These are phyloP conservation scores for Troides helena DNA, from an alignment of 2,888 invertebrate genomes.

Conservation along the genomic window DNA sequence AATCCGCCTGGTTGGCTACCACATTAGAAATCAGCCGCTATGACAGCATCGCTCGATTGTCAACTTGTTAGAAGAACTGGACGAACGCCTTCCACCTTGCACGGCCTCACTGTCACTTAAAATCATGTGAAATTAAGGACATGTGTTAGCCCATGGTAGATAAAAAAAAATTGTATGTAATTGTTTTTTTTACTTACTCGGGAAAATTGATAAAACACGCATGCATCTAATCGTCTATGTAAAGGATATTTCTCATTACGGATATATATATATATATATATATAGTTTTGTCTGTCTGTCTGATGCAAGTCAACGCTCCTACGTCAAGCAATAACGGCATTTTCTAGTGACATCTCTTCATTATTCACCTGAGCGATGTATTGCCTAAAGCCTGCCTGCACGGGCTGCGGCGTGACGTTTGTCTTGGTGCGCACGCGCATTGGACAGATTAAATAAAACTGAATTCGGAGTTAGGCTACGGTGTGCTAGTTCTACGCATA, in stretches of 20 bases:
- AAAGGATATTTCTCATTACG: slow-evolving; percentile 49
- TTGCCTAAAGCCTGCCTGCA: too few species aligned
- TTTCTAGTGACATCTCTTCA: too few species aligned
- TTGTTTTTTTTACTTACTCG: slow-evolving; percentile 19
- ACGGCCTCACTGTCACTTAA: too few species aligned
- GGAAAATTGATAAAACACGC: slow-evolving; percentile 42
- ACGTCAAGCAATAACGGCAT: neutral
- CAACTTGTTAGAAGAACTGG: too few species aligned
- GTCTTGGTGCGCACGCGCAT: slow-evolving; percentile 29
- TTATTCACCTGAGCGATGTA: too few species aligned
- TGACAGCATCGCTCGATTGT: too few species aligned
- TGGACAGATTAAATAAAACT: slow-evolving; percentile 50
- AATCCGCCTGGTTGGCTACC: too few species aligned
- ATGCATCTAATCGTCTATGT: slow-evolving; percentile 62
- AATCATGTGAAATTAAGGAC: too few species aligned
- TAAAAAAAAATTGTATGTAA: slow-evolving; percentile 1
- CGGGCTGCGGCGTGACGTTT: neutral
- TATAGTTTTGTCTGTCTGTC: slow-evolving; percentile 49
- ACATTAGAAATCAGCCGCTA: too few species aligned
- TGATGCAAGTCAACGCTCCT: slow-evolving; percentile 36
- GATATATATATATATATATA: slow-evolving; percentile 21
- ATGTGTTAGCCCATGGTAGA: too few species aligned
- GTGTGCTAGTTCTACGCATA: slow-evolving; percentile 71
- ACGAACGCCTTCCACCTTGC: neutral
- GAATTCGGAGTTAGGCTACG: slow-evolving; percentile 56